Percentiles rank a stretch among this genome's conserved stretches.
Evolutionary conservation across 2,888 invertebrate genomes (phyloP).

Genomic region (Opisthograptis luteolata): DNA sequence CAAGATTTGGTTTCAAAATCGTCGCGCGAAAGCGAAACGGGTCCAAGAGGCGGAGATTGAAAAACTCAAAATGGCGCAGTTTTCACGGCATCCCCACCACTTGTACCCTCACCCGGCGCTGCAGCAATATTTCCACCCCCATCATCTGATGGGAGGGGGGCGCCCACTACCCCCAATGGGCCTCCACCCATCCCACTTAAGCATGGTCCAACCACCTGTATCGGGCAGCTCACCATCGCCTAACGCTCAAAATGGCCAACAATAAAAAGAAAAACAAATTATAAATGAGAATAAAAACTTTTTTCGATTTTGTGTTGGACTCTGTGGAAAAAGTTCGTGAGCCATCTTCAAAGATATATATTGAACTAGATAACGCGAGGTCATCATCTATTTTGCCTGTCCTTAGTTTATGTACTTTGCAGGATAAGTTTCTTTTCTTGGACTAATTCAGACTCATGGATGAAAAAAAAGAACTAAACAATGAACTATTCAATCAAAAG

Average conservation of each 20-base stretch:
- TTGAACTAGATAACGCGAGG: too few species aligned
- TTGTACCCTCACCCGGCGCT: constrained; percentile 84
- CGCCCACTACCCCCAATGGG: constrained; percentile 78
- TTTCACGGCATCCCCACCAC: constrained; percentile 85
- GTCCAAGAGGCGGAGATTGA: constrained; percentile 99
- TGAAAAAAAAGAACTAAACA: too few species aligned
- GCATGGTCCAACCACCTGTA: constrained; percentile 77
- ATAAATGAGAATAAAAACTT: too few species aligned
- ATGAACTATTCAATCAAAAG: too few species aligned
- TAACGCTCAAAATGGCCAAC: constrained; percentile 58
- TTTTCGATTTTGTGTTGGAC: too few species aligned
- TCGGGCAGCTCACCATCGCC: constrained; percentile 73
- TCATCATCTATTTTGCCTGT: too few species aligned
- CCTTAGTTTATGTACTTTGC: too few species aligned
- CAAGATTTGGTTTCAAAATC: constrained; percentile 97
- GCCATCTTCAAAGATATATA: too few species aligned
- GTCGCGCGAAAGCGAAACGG: constrained; percentile 98
- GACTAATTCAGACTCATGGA: too few species aligned
- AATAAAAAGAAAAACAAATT: constrained; percentile 23
- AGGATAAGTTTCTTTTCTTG: too few species aligned
- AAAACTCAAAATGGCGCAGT: constrained; percentile 93
- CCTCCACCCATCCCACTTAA: constrained; percentile 62
- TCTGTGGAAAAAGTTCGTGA: constrained; percentile 49
- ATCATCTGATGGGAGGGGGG: constrained; percentile 83
- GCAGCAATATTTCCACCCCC: constrained; percentile 86